phyloP scores from a whole-genome alignment of 2,888 invertebrate genomes.

The Copidosoma aretas region DNA sequence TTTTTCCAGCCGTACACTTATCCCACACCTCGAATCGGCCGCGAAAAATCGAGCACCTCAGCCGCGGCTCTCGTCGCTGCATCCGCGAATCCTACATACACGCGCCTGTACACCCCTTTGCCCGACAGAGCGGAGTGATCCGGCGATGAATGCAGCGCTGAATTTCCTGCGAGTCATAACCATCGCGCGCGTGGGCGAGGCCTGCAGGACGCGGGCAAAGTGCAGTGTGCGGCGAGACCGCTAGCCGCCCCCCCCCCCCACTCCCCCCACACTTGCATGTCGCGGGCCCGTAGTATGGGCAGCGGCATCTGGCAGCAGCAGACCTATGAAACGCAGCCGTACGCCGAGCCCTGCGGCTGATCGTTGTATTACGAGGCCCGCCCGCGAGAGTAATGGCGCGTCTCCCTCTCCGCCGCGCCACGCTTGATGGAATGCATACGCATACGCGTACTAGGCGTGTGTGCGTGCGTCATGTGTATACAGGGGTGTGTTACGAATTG shows the following conservation, averaged over 20 bases:
- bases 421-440: neutral
- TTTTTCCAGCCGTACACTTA: no score
- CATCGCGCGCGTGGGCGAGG: no score
- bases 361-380: conserved; percentile 49
- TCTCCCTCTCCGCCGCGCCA: neutral
- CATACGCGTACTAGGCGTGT: no score
- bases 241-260: no score
- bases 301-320: conserved; percentile 51
- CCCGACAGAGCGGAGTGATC: conserved; percentile 2
- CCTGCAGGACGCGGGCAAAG: neutral
- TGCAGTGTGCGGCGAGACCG: neutral
- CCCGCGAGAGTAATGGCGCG: conserved; percentile 51
- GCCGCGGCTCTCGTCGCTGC: no score
- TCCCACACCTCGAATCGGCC: no score
- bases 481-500: neutral
- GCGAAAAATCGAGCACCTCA: no score
- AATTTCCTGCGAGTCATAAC: neutral
- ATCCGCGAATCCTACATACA: no score
- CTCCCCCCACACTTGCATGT: conserved; percentile 48
- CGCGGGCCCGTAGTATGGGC: conserved; percentile 50
- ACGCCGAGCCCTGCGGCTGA: conserved; percentile 53
- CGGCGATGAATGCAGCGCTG: conserved; percentile 17
- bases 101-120: no score
- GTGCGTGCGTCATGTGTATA: neutral
- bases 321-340: conserved; percentile 56